Evolutionary conservation across 2,113 vertebrate species (phyloP), one percentile per base, ranked within the genome.

Genomic region (Speoplatyrhinus poulsoni): DNA sequence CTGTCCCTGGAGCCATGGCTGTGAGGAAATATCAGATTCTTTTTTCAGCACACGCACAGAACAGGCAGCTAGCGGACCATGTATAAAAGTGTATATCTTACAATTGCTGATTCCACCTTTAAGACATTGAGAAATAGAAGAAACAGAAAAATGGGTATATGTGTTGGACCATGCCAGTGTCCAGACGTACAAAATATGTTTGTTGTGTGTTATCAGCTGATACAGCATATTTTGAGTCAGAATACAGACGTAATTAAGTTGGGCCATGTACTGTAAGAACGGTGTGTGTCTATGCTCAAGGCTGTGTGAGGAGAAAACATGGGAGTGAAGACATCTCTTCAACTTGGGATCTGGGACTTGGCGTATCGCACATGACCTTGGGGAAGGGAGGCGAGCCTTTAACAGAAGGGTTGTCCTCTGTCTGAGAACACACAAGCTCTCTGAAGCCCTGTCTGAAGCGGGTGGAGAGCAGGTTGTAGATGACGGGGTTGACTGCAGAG

Each of bases 401-500:
- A 57, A 79, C 76, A 0, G 83, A 91, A 62, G 47, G 69, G 67
- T n/a, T 85, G 3, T 78, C 73, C 6, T 85, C 74, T 0, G 54
- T 0, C 11, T 76, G 82, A 5, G 74, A 86, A 75, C 88, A 93
- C 33, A 93, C 61, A 0, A 93, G 88, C 11, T 91, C 90, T 1
- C 86, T 54, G 73, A 92, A 92, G 26, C 82, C 79, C 69, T 92
- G 91, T 16, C 89, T 79, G 77, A 94, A 93, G 1, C 90, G 85
- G 0, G 89, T 92, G 74, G 93, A 93, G 26, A 94, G 88, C 65
- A 93, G 78, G 75, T 89, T 94, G 85, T 93, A 93, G 81, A 92
- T 93, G 70, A 92, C 70, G 4, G 88, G 91, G 69, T 91, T 94
- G 63, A 91, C 88, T 0, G 91, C 91, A 0, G 91, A 90, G 85